Evolutionary conservation across 30 jellyfish, hydroid and myxozoan species (phyloP), one percentile per base, ranked within the genome.

Genomic region (Cassiopea xamachana): DNA sequence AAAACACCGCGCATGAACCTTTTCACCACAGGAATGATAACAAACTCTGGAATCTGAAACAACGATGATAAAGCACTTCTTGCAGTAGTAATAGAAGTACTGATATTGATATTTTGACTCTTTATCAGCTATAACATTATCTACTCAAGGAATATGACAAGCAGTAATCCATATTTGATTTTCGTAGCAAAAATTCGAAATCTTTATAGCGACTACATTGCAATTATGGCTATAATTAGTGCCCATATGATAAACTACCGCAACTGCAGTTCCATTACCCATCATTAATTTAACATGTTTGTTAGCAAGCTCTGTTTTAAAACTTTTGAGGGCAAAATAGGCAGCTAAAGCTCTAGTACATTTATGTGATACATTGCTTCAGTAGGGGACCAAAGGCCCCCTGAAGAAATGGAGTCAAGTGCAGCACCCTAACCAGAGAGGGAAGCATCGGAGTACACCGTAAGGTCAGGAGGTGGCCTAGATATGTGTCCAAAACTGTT

Each of bases 351-450:
- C 49, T 64, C 74, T 60, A 78, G 43, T 49, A 19, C 75, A 86
- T 86, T 55, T 5, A 86, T 86, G 62, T 86, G 93, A 43, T 48
- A 12, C 51, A 8, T 13, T 10, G 95, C 46, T 46, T 88, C 95
- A 2, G 45, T 13, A 15, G 15, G 61, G 45, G 78, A 49, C 95
- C 95, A 88, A 18, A 15, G 19, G 48, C 91, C 91, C 46, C 87
- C 80, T 1, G 91, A 77, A 5, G 87, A 27, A 9, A 19, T 7
- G 16, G 46, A 6, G 2, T 47, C 78, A 44, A 80, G 39, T 16
- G 49, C 87, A 47, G 96, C 92, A 10, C 96, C 96, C 96, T 88
- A 89, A 59, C 92, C 5, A 48, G 39, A 1, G 7, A 55, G 15
- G 55, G 89, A 87, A 12, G 94, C 90, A 77, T 76, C 94, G 1